Percentiles rank a stretch among this genome's conserved stretches.
Evolutionary conservation across 2,888 invertebrate genomes (phyloP).

Genomic region (Agonopterix subpropinquella): DNA sequence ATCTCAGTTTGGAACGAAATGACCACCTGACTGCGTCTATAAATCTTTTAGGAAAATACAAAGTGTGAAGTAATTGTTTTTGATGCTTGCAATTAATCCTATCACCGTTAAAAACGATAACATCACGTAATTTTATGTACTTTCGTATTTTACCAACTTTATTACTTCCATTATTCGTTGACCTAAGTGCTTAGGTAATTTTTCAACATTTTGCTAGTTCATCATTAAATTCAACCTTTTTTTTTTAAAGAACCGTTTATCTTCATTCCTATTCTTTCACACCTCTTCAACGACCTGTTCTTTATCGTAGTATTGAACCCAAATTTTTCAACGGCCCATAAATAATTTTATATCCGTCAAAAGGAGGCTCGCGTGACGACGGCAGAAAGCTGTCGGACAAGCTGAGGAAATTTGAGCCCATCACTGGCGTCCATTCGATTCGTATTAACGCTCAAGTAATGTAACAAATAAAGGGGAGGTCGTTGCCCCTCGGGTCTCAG

Average conservation of each 20-base stretch:
- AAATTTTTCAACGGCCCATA: conserved; percentile 28
- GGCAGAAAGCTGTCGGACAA: conserved; percentile 43
- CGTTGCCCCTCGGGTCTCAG: conserved; percentile 48
- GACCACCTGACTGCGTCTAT: neutral
- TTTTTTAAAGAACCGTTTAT: too few species aligned
- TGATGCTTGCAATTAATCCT: neutral
- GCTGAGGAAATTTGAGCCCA: conserved; percentile 63
- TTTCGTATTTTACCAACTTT: too few species aligned
- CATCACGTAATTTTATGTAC: too few species aligned
- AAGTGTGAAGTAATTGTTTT: neutral
- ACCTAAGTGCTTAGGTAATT: too few species aligned
- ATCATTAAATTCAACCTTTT: too few species aligned
- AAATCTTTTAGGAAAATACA: neutral
- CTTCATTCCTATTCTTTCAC: too few species aligned
- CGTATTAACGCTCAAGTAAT: conserved; percentile 67
- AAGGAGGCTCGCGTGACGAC: conserved; percentile 61
- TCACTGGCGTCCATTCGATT: conserved; percentile 63
- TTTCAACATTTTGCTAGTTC: too few species aligned
- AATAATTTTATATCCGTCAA: conserved; percentile 56
- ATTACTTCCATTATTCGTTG: too few species aligned
- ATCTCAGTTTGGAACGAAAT: neutral
- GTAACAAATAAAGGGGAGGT: conserved; percentile 68
- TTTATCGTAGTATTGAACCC: conserved; percentile 13
- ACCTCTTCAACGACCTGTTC: neutral
- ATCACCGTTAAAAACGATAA: neutral